Conservation (phyloP, 2,797 vertebrate genomes). For the Xenentodon cancila region DNA sequence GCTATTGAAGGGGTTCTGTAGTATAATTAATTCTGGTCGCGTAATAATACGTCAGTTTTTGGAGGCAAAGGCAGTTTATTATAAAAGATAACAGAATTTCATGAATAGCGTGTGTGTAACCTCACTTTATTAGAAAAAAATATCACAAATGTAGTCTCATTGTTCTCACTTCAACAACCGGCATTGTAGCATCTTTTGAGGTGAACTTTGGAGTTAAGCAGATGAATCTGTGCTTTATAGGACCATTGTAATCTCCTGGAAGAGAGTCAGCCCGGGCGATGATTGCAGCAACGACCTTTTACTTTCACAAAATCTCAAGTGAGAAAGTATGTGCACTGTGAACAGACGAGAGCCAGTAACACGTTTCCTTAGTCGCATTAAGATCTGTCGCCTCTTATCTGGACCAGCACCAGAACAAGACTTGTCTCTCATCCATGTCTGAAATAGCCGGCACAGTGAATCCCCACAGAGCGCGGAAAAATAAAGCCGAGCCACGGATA, state of each 20-base stretch:
- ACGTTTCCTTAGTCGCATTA: slow-evolving; percentile 38
- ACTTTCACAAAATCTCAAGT: slow-evolving; percentile 18
- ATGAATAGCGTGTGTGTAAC: too few relatives aligned
- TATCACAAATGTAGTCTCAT: too few relatives aligned
- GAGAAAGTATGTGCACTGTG: slow-evolving; percentile 3
- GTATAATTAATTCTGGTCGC: slow-evolving; percentile 1
- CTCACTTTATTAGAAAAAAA: too few relatives aligned
- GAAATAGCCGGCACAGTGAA: slow-evolving; percentile 59
- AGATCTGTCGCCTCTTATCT: slow-evolving; percentile 46
- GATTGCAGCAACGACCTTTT: slow-evolving; percentile 33
- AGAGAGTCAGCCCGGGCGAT: slow-evolving; percentile 24
- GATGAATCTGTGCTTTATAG: slow-evolving; percentile 2
- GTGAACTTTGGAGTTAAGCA: neutral
- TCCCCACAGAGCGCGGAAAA: slow-evolving; percentile 76
- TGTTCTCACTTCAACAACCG: neutral
- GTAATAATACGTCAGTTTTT: too few relatives aligned
- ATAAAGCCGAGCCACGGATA: slow-evolving; percentile 44
- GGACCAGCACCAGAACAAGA: slow-evolving; percentile 50
- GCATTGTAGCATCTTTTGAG: slow-evolving; percentile 1
- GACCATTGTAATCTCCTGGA: neutral
- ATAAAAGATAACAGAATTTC: too few relatives aligned
- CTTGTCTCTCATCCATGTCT: slow-evolving; percentile 52
- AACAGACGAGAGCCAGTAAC: slow-evolving; percentile 58
- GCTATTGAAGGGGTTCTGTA: neutral
- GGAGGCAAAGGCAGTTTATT: too few relatives aligned